Evolutionary conservation across 1,140 invertebrate species (phyloP).

Genomic region (Pectinophora gossypiella): DNA sequence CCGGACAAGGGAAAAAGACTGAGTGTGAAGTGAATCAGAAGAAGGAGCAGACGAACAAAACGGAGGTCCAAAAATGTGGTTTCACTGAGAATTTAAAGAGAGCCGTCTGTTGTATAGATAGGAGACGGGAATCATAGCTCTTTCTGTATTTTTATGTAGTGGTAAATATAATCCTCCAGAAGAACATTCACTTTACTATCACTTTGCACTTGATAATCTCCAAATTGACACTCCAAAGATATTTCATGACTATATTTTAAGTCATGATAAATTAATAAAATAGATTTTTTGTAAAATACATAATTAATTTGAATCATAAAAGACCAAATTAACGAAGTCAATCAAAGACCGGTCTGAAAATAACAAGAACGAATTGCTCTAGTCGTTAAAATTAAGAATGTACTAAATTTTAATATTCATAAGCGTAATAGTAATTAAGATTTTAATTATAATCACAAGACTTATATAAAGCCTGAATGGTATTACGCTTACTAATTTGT

Average conservation of each 20-base stretch:
- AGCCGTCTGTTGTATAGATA: conserved; percentile 65
- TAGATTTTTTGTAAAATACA: not conserved
- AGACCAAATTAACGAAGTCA: not conserved
- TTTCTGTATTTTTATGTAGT: not conserved
- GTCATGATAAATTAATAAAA: not conserved
- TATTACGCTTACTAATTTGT: conserved; percentile 1
- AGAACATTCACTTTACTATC: no score
- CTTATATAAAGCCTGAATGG: not conserved
- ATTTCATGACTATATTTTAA: not conserved
- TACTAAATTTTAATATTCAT: not conserved
- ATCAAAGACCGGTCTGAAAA: not conserved
- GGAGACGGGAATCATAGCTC: conserved; percentile 55
- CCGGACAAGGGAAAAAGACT: conserved; percentile 43
- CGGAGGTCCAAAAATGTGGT: conserved; percentile 51
- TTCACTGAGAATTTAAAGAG: conserved; percentile 61
- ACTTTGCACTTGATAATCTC: no score
- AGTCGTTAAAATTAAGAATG: not conserved
- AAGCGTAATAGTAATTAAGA: not conserved
- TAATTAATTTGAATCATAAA: not conserved
- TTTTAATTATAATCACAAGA: not conserved
- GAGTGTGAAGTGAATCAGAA: conserved; percentile 33
- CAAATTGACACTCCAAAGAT: not conserved
- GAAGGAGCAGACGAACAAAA: conserved; percentile 24
- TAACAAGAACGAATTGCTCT: not conserved
- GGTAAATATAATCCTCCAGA: not conserved